Evolutionary conservation across 1,140 invertebrate genomes (phyloP).

Genomic region (Chrysoperla carnea): DNA sequence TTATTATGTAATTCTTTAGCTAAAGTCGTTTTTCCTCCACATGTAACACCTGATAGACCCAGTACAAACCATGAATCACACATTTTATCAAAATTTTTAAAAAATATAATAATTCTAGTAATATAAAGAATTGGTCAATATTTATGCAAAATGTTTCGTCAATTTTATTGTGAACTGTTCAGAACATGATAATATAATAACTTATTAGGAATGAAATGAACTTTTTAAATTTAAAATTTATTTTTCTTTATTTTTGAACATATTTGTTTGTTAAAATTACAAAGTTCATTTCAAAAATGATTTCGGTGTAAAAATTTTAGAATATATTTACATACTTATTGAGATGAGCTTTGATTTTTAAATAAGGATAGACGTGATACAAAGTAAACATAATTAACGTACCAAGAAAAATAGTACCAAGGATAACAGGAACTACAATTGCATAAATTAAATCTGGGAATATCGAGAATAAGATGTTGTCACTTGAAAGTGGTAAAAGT

Average conservation of each 20-base stretch:
- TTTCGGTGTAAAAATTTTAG: neutral
- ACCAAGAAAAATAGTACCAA: neutral
- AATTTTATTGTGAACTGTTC: neutral
- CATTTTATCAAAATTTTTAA: neutral
- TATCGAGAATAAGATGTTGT: neutral
- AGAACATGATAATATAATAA: neutral
- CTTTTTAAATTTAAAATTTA: neutral
- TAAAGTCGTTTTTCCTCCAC: constrained; percentile 63
- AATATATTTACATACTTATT: neutral
- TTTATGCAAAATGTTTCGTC: neutral
- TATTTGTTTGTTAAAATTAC: neutral
- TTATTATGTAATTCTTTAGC: constrained; percentile 33
- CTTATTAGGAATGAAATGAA: neutral
- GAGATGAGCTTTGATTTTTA: neutral
- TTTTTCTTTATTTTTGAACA: neutral
- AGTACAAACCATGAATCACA: constrained; percentile 37
- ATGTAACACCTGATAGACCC: constrained; percentile 59
- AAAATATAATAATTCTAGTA: neutral
- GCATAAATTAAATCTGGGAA: neutral
- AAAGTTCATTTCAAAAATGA: neutral
- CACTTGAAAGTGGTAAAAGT: neutral
- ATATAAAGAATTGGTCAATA: neutral
- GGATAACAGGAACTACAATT: neutral
- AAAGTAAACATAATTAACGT: neutral
- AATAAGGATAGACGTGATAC: neutral